Conservation (phyloP, 1,140 invertebrate species). For the Choristoneura fumiferana region DNA sequence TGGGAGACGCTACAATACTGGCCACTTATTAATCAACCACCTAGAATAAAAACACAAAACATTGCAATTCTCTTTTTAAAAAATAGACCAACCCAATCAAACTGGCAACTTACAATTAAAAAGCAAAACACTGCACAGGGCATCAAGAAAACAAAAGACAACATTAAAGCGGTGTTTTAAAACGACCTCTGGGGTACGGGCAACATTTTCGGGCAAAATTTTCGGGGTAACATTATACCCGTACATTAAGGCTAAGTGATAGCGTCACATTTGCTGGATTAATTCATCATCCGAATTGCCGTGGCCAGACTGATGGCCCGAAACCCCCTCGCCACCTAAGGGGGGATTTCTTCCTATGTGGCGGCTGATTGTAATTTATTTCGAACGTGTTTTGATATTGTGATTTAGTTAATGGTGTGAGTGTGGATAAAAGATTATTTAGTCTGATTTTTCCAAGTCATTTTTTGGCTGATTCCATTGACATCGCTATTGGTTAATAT, state of each 20-base stretch:
- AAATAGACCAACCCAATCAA: too few relatives aligned
- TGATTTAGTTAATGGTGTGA: constrained; percentile 45
- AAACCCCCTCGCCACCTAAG: constrained; percentile 43
- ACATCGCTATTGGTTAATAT: too few relatives aligned
- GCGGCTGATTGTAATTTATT: constrained; percentile 18
- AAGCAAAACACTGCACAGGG: background rate
- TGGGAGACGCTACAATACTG: too few relatives aligned
- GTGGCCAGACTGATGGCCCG: constrained; percentile 75
- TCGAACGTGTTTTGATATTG: background rate
- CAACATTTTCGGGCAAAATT: constrained; percentile 44
- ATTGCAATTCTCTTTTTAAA: too few relatives aligned
- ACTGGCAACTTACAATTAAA: background rate
- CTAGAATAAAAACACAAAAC: too few relatives aligned
- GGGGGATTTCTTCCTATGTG: constrained; percentile 15
- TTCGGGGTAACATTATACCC: constrained; percentile 75
- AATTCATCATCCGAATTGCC: constrained; percentile 77
- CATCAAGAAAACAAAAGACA: constrained; percentile 37
- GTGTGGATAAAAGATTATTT: too few relatives aligned
- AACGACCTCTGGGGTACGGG: constrained; percentile 20
- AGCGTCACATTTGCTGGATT: constrained; percentile 77
- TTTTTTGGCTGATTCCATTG: too few relatives aligned
- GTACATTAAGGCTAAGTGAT: constrained; percentile 77
- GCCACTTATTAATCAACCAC: too few relatives aligned
- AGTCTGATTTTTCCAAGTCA: too few relatives aligned
- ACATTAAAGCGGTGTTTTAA: constrained; percentile 42